Evolutionary conservation across 2,113 vertebrate genomes (phyloP), one percentile per base, ranked within the genome.

Genomic region (Fulica atra): DNA sequence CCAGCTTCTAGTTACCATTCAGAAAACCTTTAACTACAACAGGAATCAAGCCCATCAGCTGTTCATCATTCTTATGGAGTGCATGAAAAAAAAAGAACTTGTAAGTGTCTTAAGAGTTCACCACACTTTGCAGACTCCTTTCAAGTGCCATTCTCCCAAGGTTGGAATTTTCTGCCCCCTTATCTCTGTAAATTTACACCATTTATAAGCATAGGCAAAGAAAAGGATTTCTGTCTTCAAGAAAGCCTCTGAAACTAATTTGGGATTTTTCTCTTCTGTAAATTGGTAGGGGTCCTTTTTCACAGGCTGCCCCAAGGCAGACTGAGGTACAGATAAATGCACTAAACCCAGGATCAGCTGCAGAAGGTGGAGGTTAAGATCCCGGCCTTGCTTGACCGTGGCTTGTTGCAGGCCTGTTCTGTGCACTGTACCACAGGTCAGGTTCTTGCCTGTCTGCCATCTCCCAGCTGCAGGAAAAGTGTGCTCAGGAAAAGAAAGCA

Each of bases 11-110:
- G 99, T 99, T 61, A 99, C 99, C 69, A 99, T 99, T 94, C 99
- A 99, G 98, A 99, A 99, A 97, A 99, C 99, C 8, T 99, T 99
- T 92, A 99, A 99, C 93, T 99, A 99, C 96, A 99, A 93, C 97
- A 99, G 99, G 95, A 98, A 96, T 63, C 99, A 99, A 76, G 99
- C 99, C 0, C 98, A 99, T 77, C 99, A 99, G 95, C 98, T 99
- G 66, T 98, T 99, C 17, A 79, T 98, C 26, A 98, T 99, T 97
- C 98, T 99, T 38, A 99, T 99, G 98, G 99, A 99, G 89, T 99
- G 99, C 96, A 99, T 99, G 99, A 99, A 99, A 93, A 99, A 99
- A 97, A 99, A 99, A 93, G 99, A 99, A 85, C 98, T 99, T 70
- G 99, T 99, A 97, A 99, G 99, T 98, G 92, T 88, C 56, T 68